Evolutionary conservation across 2,888 invertebrate genomes (phyloP).

Genomic region (Melolontha melolontha): DNA sequence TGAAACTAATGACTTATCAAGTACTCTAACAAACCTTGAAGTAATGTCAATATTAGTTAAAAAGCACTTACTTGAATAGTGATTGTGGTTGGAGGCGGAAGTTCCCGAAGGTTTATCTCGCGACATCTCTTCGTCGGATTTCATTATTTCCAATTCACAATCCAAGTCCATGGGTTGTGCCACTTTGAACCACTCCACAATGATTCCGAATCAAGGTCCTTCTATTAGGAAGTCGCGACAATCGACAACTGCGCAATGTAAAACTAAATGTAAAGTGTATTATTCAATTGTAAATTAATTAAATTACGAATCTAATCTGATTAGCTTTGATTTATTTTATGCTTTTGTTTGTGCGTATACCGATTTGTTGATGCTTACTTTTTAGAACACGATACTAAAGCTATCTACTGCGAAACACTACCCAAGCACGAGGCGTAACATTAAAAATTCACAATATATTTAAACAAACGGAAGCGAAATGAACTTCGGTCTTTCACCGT

Average conservation of each 20-base stretch:
- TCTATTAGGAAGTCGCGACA: not conserved
- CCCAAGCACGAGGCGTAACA: not conserved
- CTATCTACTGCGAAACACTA: no score
- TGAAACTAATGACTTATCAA: no score
- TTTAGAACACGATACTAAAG: no score
- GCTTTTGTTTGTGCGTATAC: constrained; percentile 3
- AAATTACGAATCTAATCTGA: constrained; percentile 21
- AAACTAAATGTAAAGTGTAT: not conserved
- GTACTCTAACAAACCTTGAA: no score
- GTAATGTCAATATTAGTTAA: not conserved
- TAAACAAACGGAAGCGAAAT: not conserved
- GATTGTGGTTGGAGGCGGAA: constrained; percentile 56
- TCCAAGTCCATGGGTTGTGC: constrained; percentile 54
- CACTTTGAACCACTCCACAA: constrained; percentile 51
- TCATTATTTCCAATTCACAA: constrained; percentile 55
- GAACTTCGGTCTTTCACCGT: no score
- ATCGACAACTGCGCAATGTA: not conserved
- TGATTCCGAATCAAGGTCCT: constrained; percentile 32
- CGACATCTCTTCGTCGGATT: constrained; percentile 59
- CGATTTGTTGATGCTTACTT: no score
- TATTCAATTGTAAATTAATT: constrained; percentile 13
- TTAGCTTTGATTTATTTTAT: constrained; percentile 5
- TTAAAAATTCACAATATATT: constrained; percentile 13
- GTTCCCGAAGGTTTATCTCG: constrained; percentile 56
- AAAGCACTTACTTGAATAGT: constrained; percentile 56